Percentiles rank a stretch among this genome's conserved stretches.
These are phyloP conservation scores for crab-eating macaque (Macaca fascicularis) DNA, from an alignment of 2,113 vertebrate species.

Conservation along the genomic window T2T-MFA8v1.1 NC_088381.1:12991001-12991500, in stretches of 20 bases:
- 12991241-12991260: neutral
- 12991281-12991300: neutral
- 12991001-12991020: neutral
- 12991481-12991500: neutral
- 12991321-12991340: neutral
- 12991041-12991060: neutral
- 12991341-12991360: neutral
- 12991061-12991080: neutral
- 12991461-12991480: neutral
- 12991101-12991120: neutral
- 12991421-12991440: neutral
- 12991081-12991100: neutral
- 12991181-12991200: neutral
- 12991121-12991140: neutral
- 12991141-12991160: neutral
- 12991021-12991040: neutral
- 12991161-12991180: neutral
- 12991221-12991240: neutral
- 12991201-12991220: neutral
- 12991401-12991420: neutral
- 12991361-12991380: neutral
- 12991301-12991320: neutral
- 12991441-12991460: neutral
- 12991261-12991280: neutral
- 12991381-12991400: neutral